Conservation (phyloP, 2,888 invertebrate genomes). For the Xylota segnis region DNA sequence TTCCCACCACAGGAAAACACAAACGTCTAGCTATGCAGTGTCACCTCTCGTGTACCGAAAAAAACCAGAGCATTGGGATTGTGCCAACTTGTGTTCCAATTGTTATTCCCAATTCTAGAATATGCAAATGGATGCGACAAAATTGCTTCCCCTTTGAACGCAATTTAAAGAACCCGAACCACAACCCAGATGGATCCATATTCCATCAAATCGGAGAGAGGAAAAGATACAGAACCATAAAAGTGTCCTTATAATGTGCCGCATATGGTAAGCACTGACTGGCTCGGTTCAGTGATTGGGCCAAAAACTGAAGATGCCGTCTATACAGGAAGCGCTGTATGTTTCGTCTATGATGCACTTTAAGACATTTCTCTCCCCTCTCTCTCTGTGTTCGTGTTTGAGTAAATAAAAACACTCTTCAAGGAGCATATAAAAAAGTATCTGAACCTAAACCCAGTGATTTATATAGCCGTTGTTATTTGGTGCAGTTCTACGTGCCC, state of each 20-base stretch:
- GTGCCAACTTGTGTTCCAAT: constrained; percentile 64
- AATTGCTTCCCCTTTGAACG: constrained; percentile 64
- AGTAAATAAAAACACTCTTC: constrained; percentile 40
- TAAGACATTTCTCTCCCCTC: neutral
- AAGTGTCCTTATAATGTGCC: constrained; percentile 49
- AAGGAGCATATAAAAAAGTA: constrained; percentile 21
- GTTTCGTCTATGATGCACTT: constrained; percentile 43
- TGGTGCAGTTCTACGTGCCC: constrained; percentile 49
- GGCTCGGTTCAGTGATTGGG: constrained; percentile 49
- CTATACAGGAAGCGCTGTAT: constrained; percentile 44
- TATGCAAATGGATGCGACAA: constrained; percentile 75
- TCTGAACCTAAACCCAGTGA: constrained; percentile 51
- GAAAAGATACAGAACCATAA: neutral
- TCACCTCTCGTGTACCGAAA: constrained; percentile 49
- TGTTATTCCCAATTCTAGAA: constrained; percentile 63
- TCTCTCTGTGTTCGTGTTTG: too few species aligned
- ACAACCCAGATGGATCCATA: neutral
- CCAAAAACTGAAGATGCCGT: constrained; percentile 40
- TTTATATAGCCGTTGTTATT: constrained; percentile 54
- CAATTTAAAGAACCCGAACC: constrained; percentile 5
- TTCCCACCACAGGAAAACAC: constrained; percentile 26
- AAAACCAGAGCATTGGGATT: constrained; percentile 58
- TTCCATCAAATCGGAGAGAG: neutral
- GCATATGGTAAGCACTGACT: constrained; percentile 15
- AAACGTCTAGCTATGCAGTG: constrained; percentile 45